Evolutionary conservation across 2,888 invertebrate genomes (phyloP).

Genomic region (Drosophila greeni): DNA sequence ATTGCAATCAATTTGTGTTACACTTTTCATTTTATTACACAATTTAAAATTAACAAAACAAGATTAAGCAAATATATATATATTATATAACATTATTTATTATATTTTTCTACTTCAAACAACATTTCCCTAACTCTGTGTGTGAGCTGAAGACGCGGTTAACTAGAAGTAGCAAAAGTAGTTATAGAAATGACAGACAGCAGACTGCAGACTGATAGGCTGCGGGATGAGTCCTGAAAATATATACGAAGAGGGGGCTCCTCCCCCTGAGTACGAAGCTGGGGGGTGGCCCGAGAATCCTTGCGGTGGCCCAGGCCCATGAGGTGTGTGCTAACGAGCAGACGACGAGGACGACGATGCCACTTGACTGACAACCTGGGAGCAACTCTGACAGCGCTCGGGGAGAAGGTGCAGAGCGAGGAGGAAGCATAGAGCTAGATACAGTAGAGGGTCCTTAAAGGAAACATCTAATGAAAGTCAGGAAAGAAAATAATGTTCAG

Average conservation of each 20-base stretch:
- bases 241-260: not conserved
- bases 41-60: not conserved
- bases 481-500: too few relatives aligned
- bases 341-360: constrained; percentile 57
- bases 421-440: not conserved
- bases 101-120: not conserved
- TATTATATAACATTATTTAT: too few relatives aligned
- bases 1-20: too few relatives aligned
- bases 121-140: constrained; percentile 17
- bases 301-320: constrained; percentile 40
- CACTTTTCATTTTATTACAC: rapidly evolving
- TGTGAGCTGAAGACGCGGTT: constrained; percentile 43
- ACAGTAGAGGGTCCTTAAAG: not conserved
- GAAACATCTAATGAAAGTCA: not conserved
- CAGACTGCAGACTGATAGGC: constrained; percentile 32
- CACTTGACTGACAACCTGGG: constrained; percentile 68
- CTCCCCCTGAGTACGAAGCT: too few relatives aligned
- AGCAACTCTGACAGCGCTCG: constrained; percentile 41
- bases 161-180: constrained; percentile 72
- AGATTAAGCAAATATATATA: too few relatives aligned
- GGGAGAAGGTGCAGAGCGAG: constrained; percentile 18
- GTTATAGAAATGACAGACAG: constrained; percentile 71
- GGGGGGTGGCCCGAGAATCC: constrained; percentile 13
- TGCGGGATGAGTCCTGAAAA: not conserved
- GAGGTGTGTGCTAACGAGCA: constrained; percentile 66